A percentile compares a stretch with the other conserved stretches of the same genome.
phyloP scores from a whole-genome alignment of 1,140 invertebrate genomes.

The Drosophila parabipectinata region DNA sequence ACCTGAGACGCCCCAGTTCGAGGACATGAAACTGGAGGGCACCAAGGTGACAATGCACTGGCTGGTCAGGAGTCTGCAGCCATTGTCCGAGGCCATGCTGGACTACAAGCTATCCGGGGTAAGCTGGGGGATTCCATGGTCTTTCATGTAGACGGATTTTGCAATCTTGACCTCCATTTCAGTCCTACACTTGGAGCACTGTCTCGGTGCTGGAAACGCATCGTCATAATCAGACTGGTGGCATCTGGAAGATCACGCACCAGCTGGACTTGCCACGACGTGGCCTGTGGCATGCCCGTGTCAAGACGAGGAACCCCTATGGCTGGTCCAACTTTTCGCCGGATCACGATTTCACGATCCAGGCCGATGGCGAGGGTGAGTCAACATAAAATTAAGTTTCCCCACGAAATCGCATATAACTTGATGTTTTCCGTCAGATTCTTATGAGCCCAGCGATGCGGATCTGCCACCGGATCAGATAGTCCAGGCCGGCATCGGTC shows the following conservation, averaged over 20 bases:
- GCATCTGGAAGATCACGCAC: conserved; percentile 81
- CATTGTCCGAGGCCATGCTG: conserved; percentile 74
- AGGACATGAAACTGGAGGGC: conserved; percentile 60
- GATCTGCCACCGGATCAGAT: conserved; percentile 62
- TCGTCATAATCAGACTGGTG: conserved; percentile 63
- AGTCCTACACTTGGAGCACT: conserved; percentile 80
- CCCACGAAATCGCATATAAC: background rate
- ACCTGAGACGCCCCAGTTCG: conserved; percentile 77
- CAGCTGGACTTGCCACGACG: conserved; percentile 68
- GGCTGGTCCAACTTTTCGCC: conserved; percentile 81
- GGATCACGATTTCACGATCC: conserved; percentile 62
- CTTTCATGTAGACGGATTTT: background rate
- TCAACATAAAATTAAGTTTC: background rate
- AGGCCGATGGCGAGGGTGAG: conserved; percentile 45
- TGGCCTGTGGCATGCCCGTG: conserved; percentile 75
- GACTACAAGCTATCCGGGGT: conserved; percentile 75
- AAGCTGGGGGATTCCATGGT: conserved; percentile 10
- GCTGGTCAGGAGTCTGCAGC: conserved; percentile 76
- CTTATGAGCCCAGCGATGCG: conserved; percentile 18
- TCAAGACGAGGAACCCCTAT: conserved; percentile 75
- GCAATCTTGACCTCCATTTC: background rate
- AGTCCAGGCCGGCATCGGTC: conserved; percentile 57
- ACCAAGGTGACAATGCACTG: conserved; percentile 71
- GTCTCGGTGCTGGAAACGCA: conserved; percentile 73
- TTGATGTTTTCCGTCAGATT: conserved; percentile 18